Base-by-base conservation (phyloP, 2,113 vertebrate genomes). In the Proteles cristata region DNA sequence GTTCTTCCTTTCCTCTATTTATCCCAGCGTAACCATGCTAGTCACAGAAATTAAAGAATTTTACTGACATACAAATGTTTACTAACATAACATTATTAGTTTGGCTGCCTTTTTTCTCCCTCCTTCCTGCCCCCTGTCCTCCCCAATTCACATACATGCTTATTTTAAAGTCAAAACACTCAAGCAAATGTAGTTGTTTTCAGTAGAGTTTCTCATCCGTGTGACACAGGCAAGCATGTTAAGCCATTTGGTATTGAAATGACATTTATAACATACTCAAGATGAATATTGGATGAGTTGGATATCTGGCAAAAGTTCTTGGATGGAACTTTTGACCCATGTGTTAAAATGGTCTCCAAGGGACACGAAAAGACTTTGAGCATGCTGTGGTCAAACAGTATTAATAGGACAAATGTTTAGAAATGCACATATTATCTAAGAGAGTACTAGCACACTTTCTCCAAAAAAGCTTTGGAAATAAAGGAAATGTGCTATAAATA, bases 401-500 rank as follows among this genome's bases (percentile, higher is more conserved):
- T 69, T 90, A 79, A 82, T 26, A 71, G 92, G 79, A 91, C 91
- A 93, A 71, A 93, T 94, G 89, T 96, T 97, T 88, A 93, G 94
- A 96, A 90, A 93, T 4, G 48, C 58, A 84, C 58, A 58, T 31
- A 35, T 93, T 76, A 35, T 91, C 88, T 88, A 50, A 33, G 73
- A 82, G 94, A 63, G 16, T 25, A 76, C 71, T 58, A 94, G 63
- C 84, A 94, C 55, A 26, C 43, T 95, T 88, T 81, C 90, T 96
- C 90, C 96, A 96, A 96, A 96, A 79, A 71, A 89, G 58, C 92
- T 97, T 95, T 94, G 94, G 88, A 98, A 96, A 83, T 53, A 87
- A 88, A 97, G 88, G 74, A 96, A 96, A 96, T 80, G 84, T 94
- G 68, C 93, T 96, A 93, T 98, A 97, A 97, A 97, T 97, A 97